phyloP scores from a whole-genome alignment of 2,888 invertebrate genomes.

The Cantharis flavilabris region DNA sequence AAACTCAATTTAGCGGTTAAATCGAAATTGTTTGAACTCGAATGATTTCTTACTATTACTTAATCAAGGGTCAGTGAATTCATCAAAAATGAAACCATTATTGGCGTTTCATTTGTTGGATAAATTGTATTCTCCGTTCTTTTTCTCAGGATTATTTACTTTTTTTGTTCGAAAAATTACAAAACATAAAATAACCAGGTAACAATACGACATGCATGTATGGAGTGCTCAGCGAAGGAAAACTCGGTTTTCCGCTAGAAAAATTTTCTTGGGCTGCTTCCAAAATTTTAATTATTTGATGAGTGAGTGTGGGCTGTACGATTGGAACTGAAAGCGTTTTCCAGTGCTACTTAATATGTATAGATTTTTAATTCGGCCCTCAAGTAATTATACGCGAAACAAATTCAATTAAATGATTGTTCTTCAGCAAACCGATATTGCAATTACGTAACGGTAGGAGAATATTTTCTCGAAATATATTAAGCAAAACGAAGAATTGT shows the following conservation, averaged over 20 bases:
- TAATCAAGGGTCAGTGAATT: background rate
- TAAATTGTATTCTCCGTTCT: background rate
- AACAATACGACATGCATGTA: background rate
- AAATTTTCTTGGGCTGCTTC: background rate
- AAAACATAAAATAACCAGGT: background rate
- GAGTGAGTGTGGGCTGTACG: too few species aligned
- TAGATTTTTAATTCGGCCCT: background rate
- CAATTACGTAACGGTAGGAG: slow-evolving; percentile 23
- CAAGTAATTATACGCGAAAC: background rate
- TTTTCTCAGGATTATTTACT: background rate
- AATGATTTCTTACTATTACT: background rate
- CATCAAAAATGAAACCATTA: background rate
- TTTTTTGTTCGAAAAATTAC: background rate
- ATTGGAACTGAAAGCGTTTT: background rate
- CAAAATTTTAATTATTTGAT: too few species aligned
- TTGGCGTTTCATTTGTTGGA: background rate
- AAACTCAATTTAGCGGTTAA: background rate
- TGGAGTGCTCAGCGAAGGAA: background rate
- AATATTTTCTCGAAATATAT: slow-evolving; percentile 19
- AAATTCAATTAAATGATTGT: slow-evolving; percentile 25
- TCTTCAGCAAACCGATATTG: slow-evolving; percentile 12
- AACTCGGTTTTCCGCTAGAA: background rate
- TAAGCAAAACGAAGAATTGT: slow-evolving; percentile 17
- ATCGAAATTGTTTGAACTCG: background rate
- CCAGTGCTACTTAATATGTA: background rate